Evolutionary conservation across 1,140 invertebrate genomes (phyloP).

Genomic region (Pomacea maculata): DNA sequence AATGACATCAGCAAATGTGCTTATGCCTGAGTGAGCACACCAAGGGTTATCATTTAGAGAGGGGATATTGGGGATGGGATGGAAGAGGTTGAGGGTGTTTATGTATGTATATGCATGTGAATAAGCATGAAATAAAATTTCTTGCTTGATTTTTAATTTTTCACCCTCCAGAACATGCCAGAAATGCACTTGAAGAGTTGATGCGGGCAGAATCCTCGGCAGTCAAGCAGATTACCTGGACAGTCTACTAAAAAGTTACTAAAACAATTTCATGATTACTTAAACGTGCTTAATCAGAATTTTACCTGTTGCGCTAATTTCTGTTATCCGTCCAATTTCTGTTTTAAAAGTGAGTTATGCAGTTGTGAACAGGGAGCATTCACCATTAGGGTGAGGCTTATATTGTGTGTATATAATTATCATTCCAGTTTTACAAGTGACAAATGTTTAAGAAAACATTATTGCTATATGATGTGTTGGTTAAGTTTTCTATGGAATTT

Average conservation of each 20-base stretch:
- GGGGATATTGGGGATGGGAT: not conserved
- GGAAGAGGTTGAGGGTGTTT: not conserved
- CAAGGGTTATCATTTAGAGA: too few relatives aligned
- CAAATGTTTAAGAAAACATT: too few relatives aligned
- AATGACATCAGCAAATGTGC: not conserved
- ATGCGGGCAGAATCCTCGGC: slow-evolving; percentile 30
- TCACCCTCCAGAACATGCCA: slow-evolving; percentile 48
- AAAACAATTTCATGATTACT: not conserved
- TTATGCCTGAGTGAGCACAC: not conserved
- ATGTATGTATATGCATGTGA: not conserved
- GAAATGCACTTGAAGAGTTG: slow-evolving; percentile 50
- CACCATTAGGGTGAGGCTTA: too few relatives aligned
- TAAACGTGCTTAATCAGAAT: not conserved
- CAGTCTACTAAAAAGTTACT: slow-evolving; percentile 45
- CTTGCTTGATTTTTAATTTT: not conserved
- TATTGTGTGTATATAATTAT: too few relatives aligned
- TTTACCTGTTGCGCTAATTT: not conserved
- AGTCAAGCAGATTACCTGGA: slow-evolving; percentile 61
- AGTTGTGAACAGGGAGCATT: too few relatives aligned
- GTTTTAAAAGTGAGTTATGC: not conserved
- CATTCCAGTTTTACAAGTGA: too few relatives aligned
- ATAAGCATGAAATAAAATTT: not conserved
- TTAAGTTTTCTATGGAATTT: too few relatives aligned
- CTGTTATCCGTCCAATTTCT: not conserved
- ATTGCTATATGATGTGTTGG: too few relatives aligned